Conservation (phyloP, 2,113 vertebrate genomes). For the Rana temporaria region DNA sequence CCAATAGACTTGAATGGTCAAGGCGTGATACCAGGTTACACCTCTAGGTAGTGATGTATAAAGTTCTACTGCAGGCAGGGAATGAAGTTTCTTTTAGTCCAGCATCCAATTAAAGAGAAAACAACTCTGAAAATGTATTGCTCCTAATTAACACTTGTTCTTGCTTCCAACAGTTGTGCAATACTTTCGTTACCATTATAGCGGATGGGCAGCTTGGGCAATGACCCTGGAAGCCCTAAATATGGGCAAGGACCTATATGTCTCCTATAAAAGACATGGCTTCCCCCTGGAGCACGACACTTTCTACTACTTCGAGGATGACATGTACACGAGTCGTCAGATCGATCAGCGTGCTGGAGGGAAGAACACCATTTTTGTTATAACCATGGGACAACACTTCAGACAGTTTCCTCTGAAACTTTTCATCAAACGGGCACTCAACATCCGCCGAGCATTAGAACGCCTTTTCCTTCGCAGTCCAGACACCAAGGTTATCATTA, state of each 20-base stretch:
- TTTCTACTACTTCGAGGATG: constrained; percentile 53
- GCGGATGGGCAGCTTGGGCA: neutral
- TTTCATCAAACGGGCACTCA: constrained; percentile 48
- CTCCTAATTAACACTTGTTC: neutral
- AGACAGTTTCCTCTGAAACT: constrained; percentile 56
- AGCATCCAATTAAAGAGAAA: too few species aligned
- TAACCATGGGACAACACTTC: constrained; percentile 59
- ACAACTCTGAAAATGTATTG: too few species aligned
- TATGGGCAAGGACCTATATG: constrained; percentile 50
- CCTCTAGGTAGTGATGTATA: too few species aligned
- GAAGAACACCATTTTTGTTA: constrained; percentile 43
- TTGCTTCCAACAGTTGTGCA: constrained; percentile 24
- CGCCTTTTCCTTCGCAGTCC: constrained; percentile 56
- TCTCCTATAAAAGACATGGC: constrained; percentile 60
- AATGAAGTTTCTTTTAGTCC: neutral
- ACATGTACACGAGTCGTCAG: constrained; percentile 55
- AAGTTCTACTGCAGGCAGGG: too few species aligned
- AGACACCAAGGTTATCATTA: constrained; percentile 51
- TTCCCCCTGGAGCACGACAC: constrained; percentile 33
- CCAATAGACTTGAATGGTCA: too few species aligned
- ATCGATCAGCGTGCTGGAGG: constrained; percentile 37
- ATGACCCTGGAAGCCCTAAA: constrained; percentile 52
- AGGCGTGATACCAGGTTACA: too few species aligned
- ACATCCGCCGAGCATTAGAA: constrained; percentile 43
- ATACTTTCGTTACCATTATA: constrained; percentile 14